Percentiles rank a stretch among this genome's conserved stretches.
These are phyloP conservation scores for Aplysina aerophoba DNA, from an alignment of 37 sponge, comb jelly and placozoan genomes.

Conservation along the genomic window DNA sequence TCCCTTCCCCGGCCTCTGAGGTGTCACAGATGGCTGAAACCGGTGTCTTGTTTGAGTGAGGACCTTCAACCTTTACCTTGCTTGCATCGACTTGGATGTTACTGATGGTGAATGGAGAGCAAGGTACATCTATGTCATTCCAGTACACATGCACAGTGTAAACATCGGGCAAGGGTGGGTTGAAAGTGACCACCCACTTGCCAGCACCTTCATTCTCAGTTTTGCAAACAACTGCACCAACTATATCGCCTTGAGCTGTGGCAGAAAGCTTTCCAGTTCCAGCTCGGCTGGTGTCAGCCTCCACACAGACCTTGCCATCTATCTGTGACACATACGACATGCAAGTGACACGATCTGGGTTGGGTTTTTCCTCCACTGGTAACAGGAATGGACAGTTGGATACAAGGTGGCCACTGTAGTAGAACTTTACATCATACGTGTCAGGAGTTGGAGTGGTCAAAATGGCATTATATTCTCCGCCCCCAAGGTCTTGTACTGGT, in stretches of 20 bases:
- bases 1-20: slow-evolving; percentile 26
- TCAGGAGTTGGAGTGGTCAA: slow-evolving; percentile 45
- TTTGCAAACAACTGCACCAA: slow-evolving; percentile 30
- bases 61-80: slow-evolving; percentile 63
- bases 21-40: slow-evolving; percentile 28
- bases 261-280: slow-evolving; percentile 50
- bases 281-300: slow-evolving; percentile 27
- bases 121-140: slow-evolving; percentile 38
- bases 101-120: slow-evolving; percentile 47
- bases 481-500: slow-evolving; percentile 30
- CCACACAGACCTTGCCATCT: background rate
- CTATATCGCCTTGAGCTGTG: slow-evolving; percentile 50
- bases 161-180: slow-evolving; percentile 44
- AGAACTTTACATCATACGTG: slow-evolving; percentile 47
- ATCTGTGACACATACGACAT: background rate
- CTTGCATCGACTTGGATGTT: slow-evolving; percentile 58
- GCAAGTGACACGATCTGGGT: slow-evolving; percentile 18
- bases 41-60: slow-evolving; percentile 39
- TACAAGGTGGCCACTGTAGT: slow-evolving; percentile 52
- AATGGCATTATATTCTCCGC: slow-evolving; percentile 44
- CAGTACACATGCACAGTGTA: slow-evolving; percentile 49
- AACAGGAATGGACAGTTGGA: slow-evolving; percentile 5
- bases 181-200: slow-evolving; percentile 54
- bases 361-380: slow-evolving; percentile 4
- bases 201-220: slow-evolving; percentile 34